Base-by-base conservation (phyloP, 2,113 vertebrate species). In the Gallinago media region DNA sequence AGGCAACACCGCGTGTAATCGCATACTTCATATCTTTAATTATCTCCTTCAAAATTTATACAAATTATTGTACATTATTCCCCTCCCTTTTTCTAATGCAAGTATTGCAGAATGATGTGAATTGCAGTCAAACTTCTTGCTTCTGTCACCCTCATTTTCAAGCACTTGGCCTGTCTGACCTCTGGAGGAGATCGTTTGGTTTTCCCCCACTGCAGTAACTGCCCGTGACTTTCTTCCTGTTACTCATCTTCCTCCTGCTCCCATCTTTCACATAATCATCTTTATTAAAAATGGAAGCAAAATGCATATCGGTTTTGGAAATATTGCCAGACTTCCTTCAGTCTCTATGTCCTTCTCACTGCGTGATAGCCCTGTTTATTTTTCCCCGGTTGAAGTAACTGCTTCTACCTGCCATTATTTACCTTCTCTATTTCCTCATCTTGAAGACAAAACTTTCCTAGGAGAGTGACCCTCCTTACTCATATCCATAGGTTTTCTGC, bases 181-280 rank as follows among this genome's bases (percentile, higher is more conserved):
- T 72, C 42, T 44, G 68, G 47, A 42, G 0, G 0, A 85, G 36
- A 31, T 16, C 0, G 0, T 58, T 74, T 78, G 13, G 13, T 34
- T 91, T 89, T 36, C 27, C 20, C 16, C 21, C 34, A 12, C 34
- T 52, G 18, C 29, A 61, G 32, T 72, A 68, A 78, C 47, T 67
- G 58, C 8, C 40, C 11, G 8, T 5, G 2, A 74, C 14, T 89
- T 87, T 50, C 59, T 74, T 91, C 66, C n/a, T 2, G 2, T 85
- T 82, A 72, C 32, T 68, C 56, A 72, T 63, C 58, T 32, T 89
- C 46, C 32, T 58, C 80, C 52, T 67, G n/a, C 59, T 84, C 55
- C 61, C 18, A 25, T 54, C 58, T 70, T 92, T 76, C 70, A 63
- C 23, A 17, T 2, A 38, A 63, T 58, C 47, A 55, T 11, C 38